Evolutionary conservation across 2,797 vertebrate species (phyloP), one percentile per base, ranked within the genome.

Genomic region (Emydoidea blandingii): DNA sequence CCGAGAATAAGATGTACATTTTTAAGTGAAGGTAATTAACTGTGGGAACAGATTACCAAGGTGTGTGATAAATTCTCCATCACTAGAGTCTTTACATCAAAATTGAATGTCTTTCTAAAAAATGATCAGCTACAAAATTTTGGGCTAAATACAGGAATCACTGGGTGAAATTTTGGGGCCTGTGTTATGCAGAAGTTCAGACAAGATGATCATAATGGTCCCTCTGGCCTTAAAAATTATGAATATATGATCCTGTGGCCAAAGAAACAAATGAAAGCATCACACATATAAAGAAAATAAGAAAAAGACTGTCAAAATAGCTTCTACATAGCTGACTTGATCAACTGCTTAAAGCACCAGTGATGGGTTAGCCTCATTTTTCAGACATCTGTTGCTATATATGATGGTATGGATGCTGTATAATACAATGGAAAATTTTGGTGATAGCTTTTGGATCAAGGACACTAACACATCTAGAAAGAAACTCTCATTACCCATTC

Each of bases 201-300:
- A 96, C 82, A 94, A 96, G 82, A 74, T 97, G 94, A 57, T 94
- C 95, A 62, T 93, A 91, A 82, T 92, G 95, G 81, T 93, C 95
- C 37, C 21, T 74, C 23, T 74, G 23, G 5, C 68, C n/a, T 92
- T 87, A 82, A 87, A 74, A 88, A 0, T 1, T 94, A 88, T 88
- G 94, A 92, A 86, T 72, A 79, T 94, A 96, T 97, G 96, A 96
- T 92, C 86, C 52, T 68, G 87, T 92, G 90, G 37, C 68, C 80
- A 97, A 96, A 74, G 37, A 74, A 74, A 41, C 85, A 92, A 25
- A 81, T 81, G 11, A 74, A 23, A 74, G 9, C 68, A 74, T 41
- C 19, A 12, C 25, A 74, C 21, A 37, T 74, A 21, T 25, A 54
- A 81, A 56, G n/a, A 54, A 81, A 81, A 25, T 50, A 81, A 94